Base-by-base conservation (phyloP, 2,888 invertebrate genomes). In the Caenorhabditis afra region DNA sequence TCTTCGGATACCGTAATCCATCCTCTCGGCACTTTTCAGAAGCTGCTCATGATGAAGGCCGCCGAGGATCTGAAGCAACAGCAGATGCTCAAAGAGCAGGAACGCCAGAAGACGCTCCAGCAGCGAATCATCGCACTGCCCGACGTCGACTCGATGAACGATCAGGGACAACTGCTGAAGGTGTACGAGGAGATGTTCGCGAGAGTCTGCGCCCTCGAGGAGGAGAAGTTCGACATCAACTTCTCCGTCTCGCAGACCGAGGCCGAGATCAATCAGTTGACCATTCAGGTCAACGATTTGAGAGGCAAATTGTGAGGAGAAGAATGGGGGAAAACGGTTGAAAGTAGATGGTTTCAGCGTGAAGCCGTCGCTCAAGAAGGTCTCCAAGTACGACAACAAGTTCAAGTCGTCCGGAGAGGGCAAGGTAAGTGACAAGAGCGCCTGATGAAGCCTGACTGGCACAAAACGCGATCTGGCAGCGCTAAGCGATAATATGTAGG, bases 61-160 rank as follows among this genome's bases (percentile, higher is more conserved):
- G 97, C 97, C 89, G 97, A 98, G 92, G 97, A 98, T 92, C 93
- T 98, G 93, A 97, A 97, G 93, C 96, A 96, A 92, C 97, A 98
- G 93, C 97, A 97, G 92, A 96, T 96, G 93, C 94, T 96, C 91
- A 97, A 97, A 93, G 96, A 96, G 74, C 95, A 96, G 85, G 97
- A 97, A 92, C 94, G 96, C 92, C 95, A 96, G 93, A 78, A 81
- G 76, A 62, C 71, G 93, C 96, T 96, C 91, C 95, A 95, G 91
- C 95, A 96, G 92, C 94, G 96, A 91, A 96, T 95, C 92, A 94
- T 95, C 92, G 93, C 96, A 87, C 95, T 96, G 93, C 94, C 94
- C 16, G 92, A 95, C 91, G 95, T 95, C 85, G 95, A 95, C 91
- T 95, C 95, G 90, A 95, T 86, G 67, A 73, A 83, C 47, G 84